Evolutionary conservation across 2,113 vertebrate species (phyloP), one percentile per base, ranked within the genome.

Genomic region (Solea senegalensis): DNA sequence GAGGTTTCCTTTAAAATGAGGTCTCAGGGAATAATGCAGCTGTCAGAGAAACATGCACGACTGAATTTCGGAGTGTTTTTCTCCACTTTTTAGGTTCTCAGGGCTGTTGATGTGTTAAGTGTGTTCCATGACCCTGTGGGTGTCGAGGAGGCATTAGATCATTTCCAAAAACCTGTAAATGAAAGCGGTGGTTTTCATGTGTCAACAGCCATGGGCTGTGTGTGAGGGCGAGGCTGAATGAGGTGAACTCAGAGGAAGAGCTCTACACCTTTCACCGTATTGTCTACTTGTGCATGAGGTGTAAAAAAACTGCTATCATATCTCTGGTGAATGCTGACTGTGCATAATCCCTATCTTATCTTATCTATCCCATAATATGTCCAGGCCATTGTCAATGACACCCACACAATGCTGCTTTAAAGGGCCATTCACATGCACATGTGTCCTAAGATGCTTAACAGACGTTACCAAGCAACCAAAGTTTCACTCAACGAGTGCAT

Each of bases 1-100:
- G 70, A 81, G 77, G 50, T 76, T 91, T 90, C 75, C 75, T 82
- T 78, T 80, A 72, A 82, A 74, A n/a, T 13, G 34, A 61, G 4
- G 74, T 60, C 41, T 26, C 2, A 1, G 26, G 61, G 46, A 67
- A 71, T 48, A 76, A 74, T 45, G 43, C 60, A 60, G 72, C 69
- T 60, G 69, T 65, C 72, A 53, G 3, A 9, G 26, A 80, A 40
- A 65, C 66, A 72, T 59, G 68, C 61, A 53, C 41, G 1, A 16
- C 53, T 1, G 6, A 21, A 43, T 70, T 26, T 56, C 4, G 5
- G 34, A 34, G 34, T 6, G 5, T 34, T 34, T 4, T 16, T 52
- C 2, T 7, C 39, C 6, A 48, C 28, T 63, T 62, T 60, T 41
- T 45, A 66, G 45, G 58, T 80, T 72, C 52, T 12, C 1, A 8